Conservation (phyloP, 2,888 invertebrate genomes). For the Helleia helle region DNA sequence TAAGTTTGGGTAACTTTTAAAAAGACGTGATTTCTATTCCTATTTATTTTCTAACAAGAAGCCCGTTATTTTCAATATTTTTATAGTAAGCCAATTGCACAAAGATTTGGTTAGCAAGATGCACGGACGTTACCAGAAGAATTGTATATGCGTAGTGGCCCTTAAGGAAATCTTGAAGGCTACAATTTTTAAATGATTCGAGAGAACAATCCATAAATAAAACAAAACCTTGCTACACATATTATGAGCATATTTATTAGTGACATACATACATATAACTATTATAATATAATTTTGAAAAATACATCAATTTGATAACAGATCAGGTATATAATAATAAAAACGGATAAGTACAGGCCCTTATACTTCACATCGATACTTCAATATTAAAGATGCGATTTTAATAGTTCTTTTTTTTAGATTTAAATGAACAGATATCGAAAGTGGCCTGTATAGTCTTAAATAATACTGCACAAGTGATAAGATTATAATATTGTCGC, state of each 20-base stretch:
- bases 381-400: slow-evolving; percentile 13
- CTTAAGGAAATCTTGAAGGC: no score
- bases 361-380: slow-evolving; percentile 6
- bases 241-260: slow-evolving; percentile 53
- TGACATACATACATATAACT: slow-evolving; percentile 48
- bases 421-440: neutral
- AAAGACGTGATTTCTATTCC: no score
- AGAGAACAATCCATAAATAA: slow-evolving; percentile 28
- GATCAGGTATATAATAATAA: neutral
- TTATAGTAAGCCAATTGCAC: no score
- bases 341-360: slow-evolving; percentile 17
- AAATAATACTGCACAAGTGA: slow-evolving; percentile 1
- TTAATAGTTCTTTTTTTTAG: slow-evolving; percentile 11
- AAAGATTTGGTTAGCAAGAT: no score
- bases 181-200: neutral
- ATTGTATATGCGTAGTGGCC: no score
- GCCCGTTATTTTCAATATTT: no score
- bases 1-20: no score
- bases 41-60: no score
- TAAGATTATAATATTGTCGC: slow-evolving; percentile 1
- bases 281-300: slow-evolving; percentile 36
- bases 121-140: no score
- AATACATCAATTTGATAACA: slow-evolving; percentile 28
- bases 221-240: slow-evolving; percentile 49
- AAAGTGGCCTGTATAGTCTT: neutral